Base-by-base conservation (phyloP, 2,797 vertebrate genomes). In the Arctocebus calabarensis region DNA sequence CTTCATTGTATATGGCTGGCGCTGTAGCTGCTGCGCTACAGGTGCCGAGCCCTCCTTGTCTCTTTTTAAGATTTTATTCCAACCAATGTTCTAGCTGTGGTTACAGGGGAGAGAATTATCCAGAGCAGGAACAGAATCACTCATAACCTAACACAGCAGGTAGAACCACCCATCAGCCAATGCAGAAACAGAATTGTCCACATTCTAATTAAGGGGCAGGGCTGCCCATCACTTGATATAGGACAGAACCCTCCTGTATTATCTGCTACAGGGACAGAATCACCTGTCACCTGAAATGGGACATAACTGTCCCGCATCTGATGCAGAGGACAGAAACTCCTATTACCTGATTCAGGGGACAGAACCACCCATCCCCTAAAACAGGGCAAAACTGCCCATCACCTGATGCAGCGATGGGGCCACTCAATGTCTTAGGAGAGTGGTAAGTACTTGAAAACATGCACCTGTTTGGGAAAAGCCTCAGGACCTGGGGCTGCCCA, bases 31-130 rank as follows among this genome's bases (percentile, higher is more conserved):
- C 48, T 52, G 48, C 16, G 48, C 48, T 52, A 52, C 3, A 52
- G 48, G 48, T 3, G 14, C 48, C 48, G 4, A 52, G 48, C 14
- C 48, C 32, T 5, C n/a, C 4, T 2, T 90, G 40, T 55, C 43
- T 71, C 27, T 86, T 78, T 94, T 70, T 29, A 92, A 88, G 59
- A 37, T 62, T 95, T 83, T 59, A 27, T 43, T 55, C 27, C 20
- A 85, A 57, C 3, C 16, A 29, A 16, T 37, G 10, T 59, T 70
- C 37, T 37, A 77, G 57, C 7, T 22, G 25, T 45, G 23, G 40
- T 34, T 66, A 8, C 8, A 59, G 62, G 40, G 62, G 32, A 86
- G 32, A 82, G 20, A 87, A 85, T 62, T 34, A 61, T 29, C 11
- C 61, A 75, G 29, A 29, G 5, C 29, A 29, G 45, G 45, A 52